Evolutionary conservation across 2,797 vertebrate genomes (phyloP), one percentile per base, ranked within the genome.

Genomic region (Gila robusta): DNA sequence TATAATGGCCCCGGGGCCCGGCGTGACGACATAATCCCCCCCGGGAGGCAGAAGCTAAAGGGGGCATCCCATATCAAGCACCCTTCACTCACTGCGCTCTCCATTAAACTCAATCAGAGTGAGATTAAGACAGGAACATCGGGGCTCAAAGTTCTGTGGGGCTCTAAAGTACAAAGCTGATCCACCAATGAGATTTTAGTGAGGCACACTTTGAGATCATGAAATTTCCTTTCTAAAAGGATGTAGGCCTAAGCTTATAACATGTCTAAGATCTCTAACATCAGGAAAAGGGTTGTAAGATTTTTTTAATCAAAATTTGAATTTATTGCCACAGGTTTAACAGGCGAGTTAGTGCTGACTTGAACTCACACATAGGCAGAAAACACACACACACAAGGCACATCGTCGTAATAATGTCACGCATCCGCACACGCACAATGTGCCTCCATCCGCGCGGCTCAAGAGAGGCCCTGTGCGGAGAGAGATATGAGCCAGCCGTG

Each of bases 1-100:
- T 96, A 96, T 96, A 96, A 96, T 78, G 90, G 90, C 91, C 94
- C 93, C 89, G 92, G 92, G 94, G 91, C 94, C 92, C 92, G 92
- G 91, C 73, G 90, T 95, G 94, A 96, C 94, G 94, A 91, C 91
- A 95, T 96, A 95, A 95, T 95, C 94, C 95, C 86, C 90, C 84
- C 91, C 88, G 87, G 91, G 89, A 91, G 91, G 86, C 89, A 91
- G 91, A 90, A 88, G 74, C 49, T 49, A 82, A 83, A 87, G 81
- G 89, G 91, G 90, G 88, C 91, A 89, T 93, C 92, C 91, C 90
- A 94, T 93, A 93, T 94, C 88, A 94, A 94, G 94, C 92, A 92
- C 94, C 94, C 87, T 90, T 92, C 92, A 92, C 91, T 90, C 91
- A 79, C 90, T 89, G 86, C 88, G 87, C 86, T 87, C 90, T 86